phyloP scores from a whole-genome alignment of 1,140 invertebrate species.

The Bombus soroeensis region DNA sequence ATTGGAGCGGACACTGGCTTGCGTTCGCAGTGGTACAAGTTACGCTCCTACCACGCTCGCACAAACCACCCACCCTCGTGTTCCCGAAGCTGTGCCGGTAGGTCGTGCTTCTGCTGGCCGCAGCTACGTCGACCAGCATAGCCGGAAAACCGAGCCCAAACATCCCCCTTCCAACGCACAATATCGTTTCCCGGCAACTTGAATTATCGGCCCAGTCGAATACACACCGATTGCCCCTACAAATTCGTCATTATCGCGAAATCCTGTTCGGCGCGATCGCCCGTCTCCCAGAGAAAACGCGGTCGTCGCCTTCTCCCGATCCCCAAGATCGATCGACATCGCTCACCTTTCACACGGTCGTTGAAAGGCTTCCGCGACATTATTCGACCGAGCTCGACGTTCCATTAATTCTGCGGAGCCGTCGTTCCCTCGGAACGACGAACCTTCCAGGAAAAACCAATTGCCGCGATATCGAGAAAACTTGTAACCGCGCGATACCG shows the following conservation, averaged over 20 bases:
- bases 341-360: constrained; percentile 18
- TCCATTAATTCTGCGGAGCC: constrained; percentile 18
- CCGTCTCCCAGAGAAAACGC: background rate
- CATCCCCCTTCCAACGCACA: background rate
- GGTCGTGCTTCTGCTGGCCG: background rate
- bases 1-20: constrained; percentile 76
- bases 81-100: constrained; percentile 12
- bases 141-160: constrained; percentile 4
- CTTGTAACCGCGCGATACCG: constrained; percentile 10
- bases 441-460: constrained; percentile 34
- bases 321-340: constrained; percentile 30
- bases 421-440: background rate
- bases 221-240: constrained; percentile 61
- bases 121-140: background rate
- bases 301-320: background rate
- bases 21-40: constrained; percentile 73
- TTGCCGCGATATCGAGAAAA: background rate
- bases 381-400: constrained; percentile 36
- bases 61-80: constrained; percentile 21
- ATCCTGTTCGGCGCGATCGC: constrained; percentile 27
- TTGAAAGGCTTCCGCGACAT: constrained; percentile 24
- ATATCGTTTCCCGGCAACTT: constrained; percentile 25
- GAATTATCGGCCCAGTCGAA: constrained; percentile 54
- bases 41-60: constrained; percentile 58
- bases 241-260: constrained; percentile 72